Base-by-base conservation (phyloP, 64 coral and sea anemone species). In the Hydrozoanthus tunicans region DNA sequence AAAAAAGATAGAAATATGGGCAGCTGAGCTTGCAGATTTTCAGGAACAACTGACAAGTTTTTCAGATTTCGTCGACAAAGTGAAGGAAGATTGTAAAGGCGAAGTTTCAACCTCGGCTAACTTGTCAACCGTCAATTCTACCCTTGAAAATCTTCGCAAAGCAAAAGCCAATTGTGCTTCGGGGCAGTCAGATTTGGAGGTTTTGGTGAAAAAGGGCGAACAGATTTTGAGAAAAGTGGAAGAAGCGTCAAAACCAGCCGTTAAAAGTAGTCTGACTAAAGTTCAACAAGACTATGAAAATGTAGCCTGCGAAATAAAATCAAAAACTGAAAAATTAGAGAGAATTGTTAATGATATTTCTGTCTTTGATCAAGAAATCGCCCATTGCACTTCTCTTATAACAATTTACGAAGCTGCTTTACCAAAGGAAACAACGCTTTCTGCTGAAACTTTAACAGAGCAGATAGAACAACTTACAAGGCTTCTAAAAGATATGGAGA, bases 321-420 rank as follows among this genome's bases (percentile, higher is more conserved):
- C 51, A 83, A 91, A 67, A 91, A 72, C 64, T 43, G 26, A 83
- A 10, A 57, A 59, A 12, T 62, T 53, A 53, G n/a, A 92, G 65
- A 81, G 83, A 43, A 3, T 92, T 59, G 59, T 53, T 3, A 58
- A 89, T n/a, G 95, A 94, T 11, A 89, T 94, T 62, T 15, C 89
- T 56, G 79, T 77, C 4, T 89, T 94, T 7, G 71, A 83, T 9
- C 85, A 94, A 90, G 55, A 67, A 76, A 3, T 92, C 83, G 83
- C 59, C 14, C 93, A 85, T 20, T 98, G 93, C 57, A 80, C 92
- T 17, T 91, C 81, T 73, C 75, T 97, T 56, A 53, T 97, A 20
- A 97, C 92, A 24, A 94, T 97, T 69, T 97, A 94, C 64, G 65
- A 94, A 89, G 92, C 92, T 61, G 92, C 95, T 54, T 32, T 83